Base-by-base conservation (phyloP, 1,140 invertebrate species). In the Acyrthosiphon pisum region DNA sequence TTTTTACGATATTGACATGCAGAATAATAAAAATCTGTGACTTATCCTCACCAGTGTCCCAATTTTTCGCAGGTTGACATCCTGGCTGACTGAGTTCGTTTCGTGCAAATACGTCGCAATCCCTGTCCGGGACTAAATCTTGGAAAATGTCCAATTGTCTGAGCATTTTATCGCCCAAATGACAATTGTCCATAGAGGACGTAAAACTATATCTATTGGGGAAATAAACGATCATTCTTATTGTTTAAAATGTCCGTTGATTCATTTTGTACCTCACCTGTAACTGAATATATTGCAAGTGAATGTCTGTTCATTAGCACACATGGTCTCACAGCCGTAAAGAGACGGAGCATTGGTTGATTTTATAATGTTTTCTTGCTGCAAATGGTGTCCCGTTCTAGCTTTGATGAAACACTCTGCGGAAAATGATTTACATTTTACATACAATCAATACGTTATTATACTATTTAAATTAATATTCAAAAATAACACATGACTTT, bases 21-120 rank as follows among this genome's bases (percentile, higher is more conserved):
- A 18, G 14, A n/a, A n/a, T 6, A 18, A 76, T 30, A 35, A 76
- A 60, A 76, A 76, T 76, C 14, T 76, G 6, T 35, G 30, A 68
- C 4, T 37, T 81, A 88, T 35, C n/a, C 94, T 94, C 94, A 95
- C 95, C 95, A 93, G 95, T 95, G n/a, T 95, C 94, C 89, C 88
- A 94, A 93, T 94, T 94, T 94, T 93, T 93, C 30, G 87, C 94
- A 11, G 94, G 94, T 68, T 94, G 94, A 92, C 94, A 94, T 44
- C 90, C 94, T 9, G 91, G 94, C 37, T 93, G 87, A 4, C 94
- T 94, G 81, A 94, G 95, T 84, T 96, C 95, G 53, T 97, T 96
- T 95, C 97, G 96, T 2, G 96, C 96, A 94, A 98, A 98, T 41
- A 97, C 97, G 94, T 98, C 97, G 90, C 97, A 97, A 94, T 97